A percentile compares a stretch with the other conserved stretches of the same genome.
Conservation (phyloP, 37 sponge, comb jelly and placozoan genomes). For the Ephydatia muelleri region DNA sequence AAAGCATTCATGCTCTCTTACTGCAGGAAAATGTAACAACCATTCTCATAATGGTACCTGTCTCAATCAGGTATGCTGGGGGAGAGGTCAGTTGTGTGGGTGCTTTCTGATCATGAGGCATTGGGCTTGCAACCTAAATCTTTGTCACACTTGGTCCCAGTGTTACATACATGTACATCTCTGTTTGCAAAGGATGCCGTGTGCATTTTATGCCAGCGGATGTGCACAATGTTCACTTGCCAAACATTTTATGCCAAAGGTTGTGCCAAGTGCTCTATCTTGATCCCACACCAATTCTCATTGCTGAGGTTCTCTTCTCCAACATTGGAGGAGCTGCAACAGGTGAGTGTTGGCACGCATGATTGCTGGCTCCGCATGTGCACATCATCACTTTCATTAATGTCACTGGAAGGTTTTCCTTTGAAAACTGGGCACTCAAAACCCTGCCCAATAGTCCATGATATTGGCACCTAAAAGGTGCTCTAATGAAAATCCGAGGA, state of each 20-base stretch:
- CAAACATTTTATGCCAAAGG: constrained; percentile 37
- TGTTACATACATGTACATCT: too few relatives aligned
- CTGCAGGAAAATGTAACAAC: constrained; percentile 96
- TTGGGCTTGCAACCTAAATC: too few relatives aligned
- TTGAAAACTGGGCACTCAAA: too few relatives aligned
- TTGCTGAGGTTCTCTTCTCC: constrained; percentile 96
- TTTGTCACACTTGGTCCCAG: too few relatives aligned
- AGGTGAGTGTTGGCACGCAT: constrained; percentile 13
- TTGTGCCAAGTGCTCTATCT: constrained; percentile 94
- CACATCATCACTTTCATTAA: too few relatives aligned
- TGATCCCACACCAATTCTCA: constrained; percentile 80
- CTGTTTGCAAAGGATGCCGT: too few relatives aligned
- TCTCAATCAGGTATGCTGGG: constrained; percentile 86
- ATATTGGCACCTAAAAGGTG: too few relatives aligned
- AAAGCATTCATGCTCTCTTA: background rate
- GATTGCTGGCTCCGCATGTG: background rate
- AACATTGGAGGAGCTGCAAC: constrained; percentile 99
- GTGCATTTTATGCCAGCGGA: background rate
- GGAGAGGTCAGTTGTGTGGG: too few relatives aligned
- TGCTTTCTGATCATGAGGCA: too few relatives aligned
- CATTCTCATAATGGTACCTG: constrained; percentile 93
- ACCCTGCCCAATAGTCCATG: too few relatives aligned
- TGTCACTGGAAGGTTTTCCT: too few relatives aligned
- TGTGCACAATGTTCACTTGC: background rate
- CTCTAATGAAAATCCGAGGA: too few relatives aligned